Evolutionary conservation across 1,140 invertebrate genomes (phyloP).

Genomic region (Diorhabda carinulata): DNA sequence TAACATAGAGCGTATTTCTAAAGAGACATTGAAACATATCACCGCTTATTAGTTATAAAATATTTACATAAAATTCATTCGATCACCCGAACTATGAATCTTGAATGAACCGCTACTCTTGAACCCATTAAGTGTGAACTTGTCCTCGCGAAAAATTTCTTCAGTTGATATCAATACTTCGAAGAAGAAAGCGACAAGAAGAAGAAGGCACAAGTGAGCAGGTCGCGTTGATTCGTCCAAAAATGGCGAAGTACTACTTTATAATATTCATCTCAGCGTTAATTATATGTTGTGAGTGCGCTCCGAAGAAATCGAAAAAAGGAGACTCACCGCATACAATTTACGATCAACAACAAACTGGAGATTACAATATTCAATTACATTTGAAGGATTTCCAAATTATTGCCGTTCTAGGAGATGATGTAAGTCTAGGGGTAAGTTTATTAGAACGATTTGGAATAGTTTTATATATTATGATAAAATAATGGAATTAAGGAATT

Average conservation of each 20-base stretch:
- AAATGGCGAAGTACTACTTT: constrained; percentile 4
- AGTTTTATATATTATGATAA: constrained; percentile 56
- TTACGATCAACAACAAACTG: constrained; percentile 72
- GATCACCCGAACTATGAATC: neutral
- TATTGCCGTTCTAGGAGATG: constrained; percentile 60
- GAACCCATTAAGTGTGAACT: constrained; percentile 1
- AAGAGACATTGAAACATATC: too few species aligned
- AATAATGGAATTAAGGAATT: constrained; percentile 25
- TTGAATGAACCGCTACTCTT: neutral
- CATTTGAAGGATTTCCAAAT: constrained; percentile 73
- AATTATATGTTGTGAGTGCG: constrained; percentile 7
- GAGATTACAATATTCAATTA: constrained; percentile 72
- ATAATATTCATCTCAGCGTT: constrained; percentile 15
- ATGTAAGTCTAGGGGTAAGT: constrained; percentile 53
- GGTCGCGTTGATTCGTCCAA: neutral
- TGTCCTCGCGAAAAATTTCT: constrained; percentile 12
- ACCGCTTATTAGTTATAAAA: too few species aligned
- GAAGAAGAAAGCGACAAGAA: constrained; percentile 5
- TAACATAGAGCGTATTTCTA: too few species aligned
- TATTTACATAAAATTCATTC: neutral
- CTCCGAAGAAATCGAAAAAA: constrained; percentile 27
- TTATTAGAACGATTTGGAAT: neutral
- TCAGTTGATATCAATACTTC: constrained; percentile 19
- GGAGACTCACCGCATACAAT: constrained; percentile 24
- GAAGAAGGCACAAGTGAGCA: constrained; percentile 6